Conservation (phyloP, 2,888 invertebrate species). For the Balanococcus diminutus region DNA sequence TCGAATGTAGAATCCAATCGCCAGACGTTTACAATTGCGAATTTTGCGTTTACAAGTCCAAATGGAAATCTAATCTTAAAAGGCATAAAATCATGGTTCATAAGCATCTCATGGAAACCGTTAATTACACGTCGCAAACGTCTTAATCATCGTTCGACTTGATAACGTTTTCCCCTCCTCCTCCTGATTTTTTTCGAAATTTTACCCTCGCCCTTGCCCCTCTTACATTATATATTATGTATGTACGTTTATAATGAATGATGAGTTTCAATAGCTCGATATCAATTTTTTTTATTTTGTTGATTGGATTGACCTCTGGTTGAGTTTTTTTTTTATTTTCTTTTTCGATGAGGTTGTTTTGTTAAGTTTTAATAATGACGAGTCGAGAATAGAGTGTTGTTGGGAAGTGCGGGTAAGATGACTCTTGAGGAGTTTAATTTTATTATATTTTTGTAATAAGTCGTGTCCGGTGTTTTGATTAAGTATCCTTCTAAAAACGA, state of each 20-base stretch:
- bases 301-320: neutral
- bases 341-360: neutral
- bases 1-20: constrained; percentile 63
- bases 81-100: constrained; percentile 61
- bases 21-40: constrained; percentile 64
- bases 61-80: constrained; percentile 64
- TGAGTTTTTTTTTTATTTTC: neutral
- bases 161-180: neutral
- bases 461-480: neutral
- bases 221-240: neutral
- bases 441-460: neutral
- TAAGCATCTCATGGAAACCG: constrained; percentile 50
- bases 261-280: neutral
- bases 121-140: constrained; percentile 38
- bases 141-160: constrained; percentile 30
- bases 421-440: neutral
- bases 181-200: too few relatives aligned
- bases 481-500: neutral
- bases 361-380: neutral
- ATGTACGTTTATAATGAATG: neutral
- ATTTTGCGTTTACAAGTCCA: constrained; percentile 63
- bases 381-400: neutral
- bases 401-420: neutral
- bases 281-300: neutral
- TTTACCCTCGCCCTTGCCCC: neutral